Evolutionary conservation across 2,113 vertebrate species (phyloP).

Genomic region (Pterophyllum scalare): DNA sequence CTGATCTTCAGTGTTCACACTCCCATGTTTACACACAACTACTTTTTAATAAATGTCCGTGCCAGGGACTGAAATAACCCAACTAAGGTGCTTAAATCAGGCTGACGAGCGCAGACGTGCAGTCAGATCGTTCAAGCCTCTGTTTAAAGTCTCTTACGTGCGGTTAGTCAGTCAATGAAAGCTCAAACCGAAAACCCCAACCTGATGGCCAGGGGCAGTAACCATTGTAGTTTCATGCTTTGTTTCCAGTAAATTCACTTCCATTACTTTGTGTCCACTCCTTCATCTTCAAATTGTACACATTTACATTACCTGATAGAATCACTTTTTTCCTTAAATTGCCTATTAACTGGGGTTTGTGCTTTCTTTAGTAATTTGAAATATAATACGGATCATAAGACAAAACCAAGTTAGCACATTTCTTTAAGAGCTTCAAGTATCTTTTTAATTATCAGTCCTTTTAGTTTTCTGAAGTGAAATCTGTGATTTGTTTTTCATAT

Average conservation of each 20-base stretch:
- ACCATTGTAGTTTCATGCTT: neutral
- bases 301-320: neutral
- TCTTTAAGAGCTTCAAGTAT: too few species aligned
- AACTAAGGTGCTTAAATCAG: constrained; percentile 29
- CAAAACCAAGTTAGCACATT: too few species aligned
- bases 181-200: neutral
- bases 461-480: neutral
- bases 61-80: constrained; percentile 19
- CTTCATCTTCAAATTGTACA: neutral
- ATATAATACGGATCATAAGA: too few species aligned
- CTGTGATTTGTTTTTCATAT: neutral
- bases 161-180: neutral
- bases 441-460: neutral
- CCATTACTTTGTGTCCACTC: constrained; percentile 9
- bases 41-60: neutral
- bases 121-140: neutral
- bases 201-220: neutral
- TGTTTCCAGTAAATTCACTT: neutral
- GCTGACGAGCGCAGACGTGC: neutral
- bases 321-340: too few species aligned
- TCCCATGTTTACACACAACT: neutral
- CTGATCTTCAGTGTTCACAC: neutral
- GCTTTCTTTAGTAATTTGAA: neutral
- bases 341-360: neutral
- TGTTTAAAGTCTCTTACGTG: neutral